Conservation (phyloP, 2,113 vertebrate species). For the Zapus hudsonius region DNA sequence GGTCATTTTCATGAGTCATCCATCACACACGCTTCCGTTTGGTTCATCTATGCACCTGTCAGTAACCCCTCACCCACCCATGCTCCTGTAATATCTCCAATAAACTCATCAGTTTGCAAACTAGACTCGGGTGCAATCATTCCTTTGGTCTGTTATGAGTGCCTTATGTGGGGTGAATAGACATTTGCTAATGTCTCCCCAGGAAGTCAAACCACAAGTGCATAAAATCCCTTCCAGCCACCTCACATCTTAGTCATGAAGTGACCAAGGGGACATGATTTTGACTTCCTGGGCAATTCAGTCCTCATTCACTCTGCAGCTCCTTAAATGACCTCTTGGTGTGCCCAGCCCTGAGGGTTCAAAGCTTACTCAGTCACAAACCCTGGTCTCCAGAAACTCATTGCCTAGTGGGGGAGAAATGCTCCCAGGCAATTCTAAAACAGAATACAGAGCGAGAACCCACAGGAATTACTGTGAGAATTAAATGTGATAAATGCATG, state of each 20-base stretch:
- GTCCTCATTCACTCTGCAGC: neutral
- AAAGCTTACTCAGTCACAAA: neutral
- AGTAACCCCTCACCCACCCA: neutral
- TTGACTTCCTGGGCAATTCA: neutral
- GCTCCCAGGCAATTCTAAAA: neutral
- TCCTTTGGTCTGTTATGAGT: neutral
- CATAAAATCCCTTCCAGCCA: neutral
- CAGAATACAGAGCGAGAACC: neutral
- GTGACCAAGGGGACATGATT: neutral
- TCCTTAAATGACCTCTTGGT: neutral
- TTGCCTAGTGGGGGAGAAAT: accelerated
- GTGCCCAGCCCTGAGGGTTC: neutral
- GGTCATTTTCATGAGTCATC: neutral
- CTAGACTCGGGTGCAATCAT: neutral
- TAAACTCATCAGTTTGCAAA: neutral
- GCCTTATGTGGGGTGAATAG: neutral
- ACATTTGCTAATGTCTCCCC: neutral
- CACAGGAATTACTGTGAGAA: neutral
- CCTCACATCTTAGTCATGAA: neutral
- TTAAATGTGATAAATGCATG: neutral
- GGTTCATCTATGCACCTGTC: neutral
- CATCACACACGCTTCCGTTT: neutral
- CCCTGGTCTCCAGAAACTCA: neutral
- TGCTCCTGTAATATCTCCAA: neutral
- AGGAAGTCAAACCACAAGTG: neutral